Evolutionary conservation across 2,888 invertebrate genomes (phyloP).

Genomic region (Nemoura dubitans): DNA sequence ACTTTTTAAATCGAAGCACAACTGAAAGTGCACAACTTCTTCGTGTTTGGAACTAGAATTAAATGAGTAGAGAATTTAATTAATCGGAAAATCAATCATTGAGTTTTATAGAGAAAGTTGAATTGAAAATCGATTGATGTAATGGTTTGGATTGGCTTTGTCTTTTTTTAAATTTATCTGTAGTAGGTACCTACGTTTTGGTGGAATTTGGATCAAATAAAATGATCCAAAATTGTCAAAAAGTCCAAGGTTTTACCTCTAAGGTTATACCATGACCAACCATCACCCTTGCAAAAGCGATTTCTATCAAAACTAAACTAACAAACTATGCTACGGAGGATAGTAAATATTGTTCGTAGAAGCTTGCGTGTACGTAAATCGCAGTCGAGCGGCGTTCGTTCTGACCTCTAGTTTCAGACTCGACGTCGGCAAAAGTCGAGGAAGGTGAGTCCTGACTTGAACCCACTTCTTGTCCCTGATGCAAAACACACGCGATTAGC

Average conservation of each 20-base stretch:
- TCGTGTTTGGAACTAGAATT: too few relatives aligned
- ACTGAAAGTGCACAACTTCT: too few relatives aligned
- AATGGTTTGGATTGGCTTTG: too few relatives aligned
- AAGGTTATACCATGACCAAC: neutral
- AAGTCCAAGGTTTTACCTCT: neutral
- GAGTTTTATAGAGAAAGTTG: too few relatives aligned
- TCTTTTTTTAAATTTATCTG: too few relatives aligned
- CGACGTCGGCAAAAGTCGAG: constrained; percentile 48
- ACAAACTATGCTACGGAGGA: neutral
- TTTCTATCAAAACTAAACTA: neutral
- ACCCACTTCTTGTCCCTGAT: constrained; percentile 47
- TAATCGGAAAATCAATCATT: too few relatives aligned
- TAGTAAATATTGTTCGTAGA: neutral
- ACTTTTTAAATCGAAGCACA: too few relatives aligned
- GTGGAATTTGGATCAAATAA: neutral
- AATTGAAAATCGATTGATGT: too few relatives aligned
- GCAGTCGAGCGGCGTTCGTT: neutral
- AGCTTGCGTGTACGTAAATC: neutral
- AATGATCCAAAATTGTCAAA: neutral
- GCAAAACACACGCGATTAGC: constrained; percentile 37
- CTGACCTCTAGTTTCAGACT: constrained; percentile 47
- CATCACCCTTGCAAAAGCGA: neutral
- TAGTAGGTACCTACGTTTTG: too few relatives aligned
- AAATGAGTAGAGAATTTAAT: too few relatives aligned
- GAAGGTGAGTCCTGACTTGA: constrained; percentile 45